Conservation (phyloP, 2,888 invertebrate species). For the Fragum sueziense region DNA sequence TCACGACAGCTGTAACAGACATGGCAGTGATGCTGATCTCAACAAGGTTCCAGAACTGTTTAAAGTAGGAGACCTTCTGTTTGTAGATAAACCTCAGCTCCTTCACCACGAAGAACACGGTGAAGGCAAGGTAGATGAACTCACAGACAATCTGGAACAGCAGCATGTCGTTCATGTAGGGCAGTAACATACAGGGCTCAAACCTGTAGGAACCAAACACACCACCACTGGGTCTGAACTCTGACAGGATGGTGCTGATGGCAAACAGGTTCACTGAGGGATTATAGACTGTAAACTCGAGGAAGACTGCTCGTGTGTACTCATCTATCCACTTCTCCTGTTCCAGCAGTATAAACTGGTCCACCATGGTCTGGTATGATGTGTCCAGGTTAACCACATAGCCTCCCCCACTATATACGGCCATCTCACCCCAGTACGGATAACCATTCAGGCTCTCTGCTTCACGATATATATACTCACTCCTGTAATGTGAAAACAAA, state of each 20-base stretch:
- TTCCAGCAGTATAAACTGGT: conserved; percentile 79
- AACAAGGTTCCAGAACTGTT: conserved; percentile 78
- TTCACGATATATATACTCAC: conserved; percentile 78
- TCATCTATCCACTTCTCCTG: conserved; percentile 83
- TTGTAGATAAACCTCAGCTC: conserved; percentile 77
- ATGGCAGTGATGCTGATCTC: conserved; percentile 78
- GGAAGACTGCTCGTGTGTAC: conserved; percentile 83
- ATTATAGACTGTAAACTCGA: conserved; percentile 85
- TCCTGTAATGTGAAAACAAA: conserved; percentile 30
- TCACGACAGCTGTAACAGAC: conserved; percentile 78
- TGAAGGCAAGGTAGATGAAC: conserved; percentile 74
- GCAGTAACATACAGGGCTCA: conserved; percentile 80
- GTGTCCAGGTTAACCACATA: conserved; percentile 82
- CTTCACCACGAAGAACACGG: conserved; percentile 80
- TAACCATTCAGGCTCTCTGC: conserved; percentile 81
- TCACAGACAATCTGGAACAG: conserved; percentile 79
- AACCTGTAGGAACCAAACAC: conserved; percentile 78
- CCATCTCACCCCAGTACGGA: conserved; percentile 82
- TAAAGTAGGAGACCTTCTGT: conserved; percentile 77
- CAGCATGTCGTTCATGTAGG: conserved; percentile 75
- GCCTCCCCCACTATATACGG: conserved; percentile 83
- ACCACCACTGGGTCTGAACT: conserved; percentile 79
- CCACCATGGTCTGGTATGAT: conserved; percentile 70
- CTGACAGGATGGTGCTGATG: conserved; percentile 78
- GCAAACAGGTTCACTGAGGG: conserved; percentile 80